Evolutionary conservation across 2,888 invertebrate genomes (phyloP).

Genomic region (Sinodicranocentrus sp.): DNA sequence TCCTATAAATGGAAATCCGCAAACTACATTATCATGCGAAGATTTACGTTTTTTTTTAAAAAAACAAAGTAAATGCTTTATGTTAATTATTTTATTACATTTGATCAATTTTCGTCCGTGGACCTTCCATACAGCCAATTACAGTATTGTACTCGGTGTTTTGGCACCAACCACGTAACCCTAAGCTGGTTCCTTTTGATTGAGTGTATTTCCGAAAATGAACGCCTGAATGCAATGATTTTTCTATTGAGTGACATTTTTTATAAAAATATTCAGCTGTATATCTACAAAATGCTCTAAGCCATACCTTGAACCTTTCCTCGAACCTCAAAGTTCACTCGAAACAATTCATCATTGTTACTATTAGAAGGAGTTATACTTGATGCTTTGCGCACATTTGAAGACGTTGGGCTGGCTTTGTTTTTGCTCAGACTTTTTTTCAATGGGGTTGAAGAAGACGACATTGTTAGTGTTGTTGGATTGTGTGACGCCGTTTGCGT

Average conservation of each 20-base stretch:
- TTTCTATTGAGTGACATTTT: background rate
- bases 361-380: conserved; percentile 25
- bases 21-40: background rate
- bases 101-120: conserved; percentile 58
- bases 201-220: conserved; percentile 81
- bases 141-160: conserved; percentile 85
- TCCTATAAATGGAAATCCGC: conserved; percentile 78
- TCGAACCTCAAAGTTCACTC: conserved; percentile 67
- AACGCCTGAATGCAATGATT: conserved; percentile 62
- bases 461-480: no score
- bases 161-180: conserved; percentile 86
- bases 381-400: conserved; percentile 17
- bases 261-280: no score
- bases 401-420: conserved; percentile 4
- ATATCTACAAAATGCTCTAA: no score
- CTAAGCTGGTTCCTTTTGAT: conserved; percentile 83
- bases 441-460: background rate
- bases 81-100: conserved; percentile 43
- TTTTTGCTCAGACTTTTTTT: conserved; percentile 9
- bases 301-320: conserved; percentile 70
- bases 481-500: no score
- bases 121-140: conserved; percentile 79
- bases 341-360: conserved; percentile 12
- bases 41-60: background rate
- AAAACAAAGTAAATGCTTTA: background rate